Evolutionary conservation across 2,888 invertebrate genomes (phyloP).

Genomic region (Pseudococcus longispinus): DNA sequence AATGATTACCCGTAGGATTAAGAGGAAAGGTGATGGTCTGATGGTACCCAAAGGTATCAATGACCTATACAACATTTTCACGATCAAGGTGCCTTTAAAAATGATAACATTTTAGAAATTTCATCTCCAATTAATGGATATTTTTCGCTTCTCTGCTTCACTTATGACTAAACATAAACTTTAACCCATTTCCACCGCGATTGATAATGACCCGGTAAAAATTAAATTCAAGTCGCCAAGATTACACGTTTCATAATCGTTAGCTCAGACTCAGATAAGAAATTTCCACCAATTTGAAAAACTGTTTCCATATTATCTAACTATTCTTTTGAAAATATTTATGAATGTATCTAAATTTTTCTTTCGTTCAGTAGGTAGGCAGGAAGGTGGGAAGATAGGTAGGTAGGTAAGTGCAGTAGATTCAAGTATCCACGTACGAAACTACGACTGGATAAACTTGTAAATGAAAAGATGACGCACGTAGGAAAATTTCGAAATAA

Average conservation of each 20-base stretch:
- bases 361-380: too few species aligned
- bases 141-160: neutral
- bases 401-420: neutral
- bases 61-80: slow-evolving; percentile 4
- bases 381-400: neutral
- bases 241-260: neutral
- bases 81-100: slow-evolving; percentile 40
- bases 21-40: neutral
- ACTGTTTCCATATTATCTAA: neutral
- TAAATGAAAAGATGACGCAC: neutral
- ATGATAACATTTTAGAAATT: slow-evolving; percentile 10
- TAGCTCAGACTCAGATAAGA: too few species aligned
- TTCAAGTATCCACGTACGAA: neutral
- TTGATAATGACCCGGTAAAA: neutral
- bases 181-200: neutral
- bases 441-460: neutral
- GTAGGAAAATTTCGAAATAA: neutral
- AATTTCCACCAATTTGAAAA: neutral
- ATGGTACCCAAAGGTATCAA: neutral
- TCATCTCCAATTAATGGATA: neutral
- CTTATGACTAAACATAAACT: neutral
- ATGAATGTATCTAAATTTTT: too few species aligned
- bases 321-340: neutral
- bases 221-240: neutral
- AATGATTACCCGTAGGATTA: neutral